Conservation (phyloP, 2,797 vertebrate genomes). For the Sebastes elongatus region DNA sequence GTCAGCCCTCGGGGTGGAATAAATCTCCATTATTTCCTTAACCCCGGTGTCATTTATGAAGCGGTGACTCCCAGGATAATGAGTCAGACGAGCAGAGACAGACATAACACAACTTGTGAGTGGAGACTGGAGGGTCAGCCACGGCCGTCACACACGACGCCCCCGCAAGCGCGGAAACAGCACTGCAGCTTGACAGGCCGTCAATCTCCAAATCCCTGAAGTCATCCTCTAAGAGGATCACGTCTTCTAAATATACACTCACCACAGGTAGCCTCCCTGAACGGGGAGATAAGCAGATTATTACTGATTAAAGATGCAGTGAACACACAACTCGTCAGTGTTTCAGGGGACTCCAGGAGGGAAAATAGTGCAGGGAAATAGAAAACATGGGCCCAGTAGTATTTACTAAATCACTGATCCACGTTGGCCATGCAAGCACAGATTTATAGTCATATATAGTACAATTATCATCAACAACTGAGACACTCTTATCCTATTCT, state of each 20-base stretch:
- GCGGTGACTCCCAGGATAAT: neutral
- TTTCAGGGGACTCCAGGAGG: neutral
- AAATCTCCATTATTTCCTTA: conserved; percentile 14
- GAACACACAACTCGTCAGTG: neutral
- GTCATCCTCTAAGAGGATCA: conserved; percentile 72
- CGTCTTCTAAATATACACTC: conserved; percentile 67
- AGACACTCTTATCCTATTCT: no score
- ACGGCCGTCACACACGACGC: neutral
- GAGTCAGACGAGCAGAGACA: conserved; percentile 15
- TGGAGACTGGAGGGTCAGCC: neutral
- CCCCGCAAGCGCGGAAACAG: neutral
- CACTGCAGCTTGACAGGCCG: conserved; percentile 13
- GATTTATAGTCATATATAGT: neutral
- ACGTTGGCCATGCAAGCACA: neutral
- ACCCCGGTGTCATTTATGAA: neutral
- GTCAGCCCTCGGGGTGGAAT: neutral
- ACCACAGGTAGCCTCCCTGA: conserved; percentile 42
- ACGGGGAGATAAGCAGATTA: conserved; percentile 70
- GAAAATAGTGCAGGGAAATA: neutral
- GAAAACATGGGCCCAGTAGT: neutral
- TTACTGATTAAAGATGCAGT: conserved; percentile 56
- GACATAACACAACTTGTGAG: neutral
- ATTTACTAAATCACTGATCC: neutral
- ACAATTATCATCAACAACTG: neutral
- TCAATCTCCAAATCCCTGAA: conserved; percentile 54